A percentile compares a stretch with the other conserved stretches of the same genome.
phyloP scores from a whole-genome alignment of 1,140 invertebrate species.

The Sinella curviseta region DNA sequence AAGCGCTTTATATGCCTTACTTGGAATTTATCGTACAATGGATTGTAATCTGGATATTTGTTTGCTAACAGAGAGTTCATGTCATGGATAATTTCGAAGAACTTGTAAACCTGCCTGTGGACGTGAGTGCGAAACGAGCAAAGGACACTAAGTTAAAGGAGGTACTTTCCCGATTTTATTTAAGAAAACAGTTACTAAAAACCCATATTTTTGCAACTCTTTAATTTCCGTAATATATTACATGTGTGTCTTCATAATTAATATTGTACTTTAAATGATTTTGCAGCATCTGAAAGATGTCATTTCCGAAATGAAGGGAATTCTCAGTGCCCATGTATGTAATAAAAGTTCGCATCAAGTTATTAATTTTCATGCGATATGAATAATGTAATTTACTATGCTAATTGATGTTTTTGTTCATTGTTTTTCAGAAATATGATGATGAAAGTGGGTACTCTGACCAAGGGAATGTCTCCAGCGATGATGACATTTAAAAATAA shows the following conservation, averaged over 20 bases:
- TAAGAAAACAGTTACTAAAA: background rate
- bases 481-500: too few species aligned
- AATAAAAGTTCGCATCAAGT: too few species aligned
- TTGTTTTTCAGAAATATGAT: too few species aligned
- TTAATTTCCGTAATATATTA: background rate
- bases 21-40: background rate
- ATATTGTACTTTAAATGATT: background rate
- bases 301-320: background rate
- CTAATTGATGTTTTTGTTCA: too few species aligned
- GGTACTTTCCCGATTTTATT: background rate
- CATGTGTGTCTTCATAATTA: background rate
- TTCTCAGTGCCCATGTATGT: background rate
- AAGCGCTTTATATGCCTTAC: too few species aligned
- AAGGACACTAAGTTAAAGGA: background rate
- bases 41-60: background rate
- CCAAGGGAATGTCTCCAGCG: too few species aligned
- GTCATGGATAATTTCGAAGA: background rate
- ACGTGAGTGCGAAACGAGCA: background rate
- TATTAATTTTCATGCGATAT: too few species aligned
- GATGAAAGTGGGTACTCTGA: too few species aligned
- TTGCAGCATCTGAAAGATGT: conserved; percentile 1
- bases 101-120: background rate
- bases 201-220: background rate
- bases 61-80: background rate
- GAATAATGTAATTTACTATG: too few species aligned